These are phyloP conservation scores for Bubo bubo DNA, from an alignment of 2,113 vertebrate genomes.

Conservation along the genomic window DNA sequence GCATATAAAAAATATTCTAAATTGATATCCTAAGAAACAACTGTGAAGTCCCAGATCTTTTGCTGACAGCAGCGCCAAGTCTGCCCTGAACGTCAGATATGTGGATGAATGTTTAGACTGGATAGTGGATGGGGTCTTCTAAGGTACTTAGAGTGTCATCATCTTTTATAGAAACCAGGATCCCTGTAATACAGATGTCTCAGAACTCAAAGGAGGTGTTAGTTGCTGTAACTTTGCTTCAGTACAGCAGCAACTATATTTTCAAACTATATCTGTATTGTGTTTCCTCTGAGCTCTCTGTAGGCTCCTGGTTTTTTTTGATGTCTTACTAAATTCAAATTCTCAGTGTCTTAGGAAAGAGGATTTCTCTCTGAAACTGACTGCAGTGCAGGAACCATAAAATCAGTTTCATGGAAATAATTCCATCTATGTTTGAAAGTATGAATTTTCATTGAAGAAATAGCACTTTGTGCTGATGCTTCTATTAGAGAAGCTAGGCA, in stretches of 20 bases:
- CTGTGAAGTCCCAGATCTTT: neutral
- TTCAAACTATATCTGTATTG: neutral
- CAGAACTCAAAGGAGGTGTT: neutral
- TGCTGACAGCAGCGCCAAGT: neutral
- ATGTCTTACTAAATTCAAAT: neutral
- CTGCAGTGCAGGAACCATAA: neutral
- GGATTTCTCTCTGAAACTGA: neutral
- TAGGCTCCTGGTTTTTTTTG: neutral
- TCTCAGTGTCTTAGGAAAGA: neutral
- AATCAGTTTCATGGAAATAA: neutral
- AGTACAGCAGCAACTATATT: neutral
- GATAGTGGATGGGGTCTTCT: neutral
- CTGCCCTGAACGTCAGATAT: neutral
- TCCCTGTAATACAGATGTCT: neutral
- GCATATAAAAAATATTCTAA: neutral
- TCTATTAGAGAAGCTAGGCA: neutral
- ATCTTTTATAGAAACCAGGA: neutral
- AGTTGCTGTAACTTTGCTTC: neutral
- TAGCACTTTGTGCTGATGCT: neutral
- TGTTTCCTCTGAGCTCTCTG: neutral
- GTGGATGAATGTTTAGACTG: neutral
- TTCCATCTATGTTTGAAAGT: neutral
- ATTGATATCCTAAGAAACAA: neutral
- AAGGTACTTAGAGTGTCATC: neutral
- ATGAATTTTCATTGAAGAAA: neutral